Evolutionary conservation across 2,797 vertebrate genomes (phyloP), one percentile per base, ranked within the genome.

Genomic region (Acanthurus lineatus): DNA sequence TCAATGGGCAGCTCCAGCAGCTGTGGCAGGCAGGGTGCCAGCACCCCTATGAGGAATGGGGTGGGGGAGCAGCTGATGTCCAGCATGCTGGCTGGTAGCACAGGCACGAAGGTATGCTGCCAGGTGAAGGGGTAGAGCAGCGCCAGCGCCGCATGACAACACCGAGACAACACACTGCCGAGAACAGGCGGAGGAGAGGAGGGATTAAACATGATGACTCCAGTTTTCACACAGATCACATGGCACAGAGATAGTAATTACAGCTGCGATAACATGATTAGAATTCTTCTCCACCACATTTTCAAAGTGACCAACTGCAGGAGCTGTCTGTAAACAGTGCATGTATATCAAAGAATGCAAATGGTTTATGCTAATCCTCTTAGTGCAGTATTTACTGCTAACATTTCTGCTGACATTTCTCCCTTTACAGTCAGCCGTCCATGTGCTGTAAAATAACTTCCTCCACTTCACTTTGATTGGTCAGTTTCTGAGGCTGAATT

Each of bases 61-160:
- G 98, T 99, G 0, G 98, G 98, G 42, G 97, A 99, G 92, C 98
- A 99, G 92, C 95, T 97, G 54, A 99, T 99, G 91, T 99, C 98
- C 61, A 99, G 96, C 98, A 99, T 99, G 76, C 96, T 97, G 5
- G 95, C 93, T 2, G 98, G 98, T 9, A 99, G 93, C 78, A 99
- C 98, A 0, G 98, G 98, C 56, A 99, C 96, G 51, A 99, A 99
- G 19, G 98, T 99, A 85, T 99, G 98, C 89, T 99, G 98, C 98
- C 98, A 99, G 64, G 96, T 99, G 95, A 98, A 99, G 0, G 97
- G 97, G 79, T 99, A 99, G 7, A 99, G 94, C 1, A 96, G 94
- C 22, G 97, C 97, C 76, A 98, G 96, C 77, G 94, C 96, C 0
- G 98, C 97, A 10, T 98, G 97, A 79, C 96, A 92, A 91, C 97